These are phyloP conservation scores for Xiphias gladius DNA, from an alignment of 2,113 vertebrate genomes.

Conservation along the genomic window DNA sequence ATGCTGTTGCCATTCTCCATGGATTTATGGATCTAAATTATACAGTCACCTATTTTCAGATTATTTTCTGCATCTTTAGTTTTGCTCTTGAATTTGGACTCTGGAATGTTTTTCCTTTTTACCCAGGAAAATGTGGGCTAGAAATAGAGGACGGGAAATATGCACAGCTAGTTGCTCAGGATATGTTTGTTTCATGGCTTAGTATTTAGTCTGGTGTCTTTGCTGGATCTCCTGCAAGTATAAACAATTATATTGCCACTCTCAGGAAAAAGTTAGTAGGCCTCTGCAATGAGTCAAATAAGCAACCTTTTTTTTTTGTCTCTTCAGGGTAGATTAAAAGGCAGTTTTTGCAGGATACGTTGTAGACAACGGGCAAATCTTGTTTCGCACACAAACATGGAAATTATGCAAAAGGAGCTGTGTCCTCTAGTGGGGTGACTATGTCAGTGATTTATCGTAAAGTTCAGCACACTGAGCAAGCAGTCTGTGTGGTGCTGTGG, in stretches of 20 bases:
- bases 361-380: background rate
- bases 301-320: constrained; percentile 24
- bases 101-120: constrained; percentile 3
- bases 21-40: constrained; percentile 46
- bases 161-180: constrained; percentile 18
- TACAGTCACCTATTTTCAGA: constrained; percentile 25
- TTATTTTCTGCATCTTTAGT: constrained; percentile 36
- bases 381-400: background rate
- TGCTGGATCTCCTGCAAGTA: constrained; percentile 44
- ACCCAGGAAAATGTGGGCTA: constrained; percentile 25
- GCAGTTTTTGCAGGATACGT: background rate
- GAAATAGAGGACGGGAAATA: constrained; percentile 30
- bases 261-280: constrained; percentile 30
- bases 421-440: background rate
- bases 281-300: constrained; percentile 30
- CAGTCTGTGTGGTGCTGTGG: constrained; percentile 38
- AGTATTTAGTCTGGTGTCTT: constrained; percentile 69
- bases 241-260: constrained; percentile 56
- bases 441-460: constrained; percentile 37
- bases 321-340: constrained; percentile 26
- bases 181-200: constrained; percentile 58
- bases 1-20: constrained; percentile 25
- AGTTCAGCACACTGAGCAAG: constrained; percentile 36
- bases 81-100: constrained; percentile 15
- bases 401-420: background rate